Base-by-base conservation (phyloP, 2,888 invertebrate genomes). In the Temnothorax unifasciatus region DNA sequence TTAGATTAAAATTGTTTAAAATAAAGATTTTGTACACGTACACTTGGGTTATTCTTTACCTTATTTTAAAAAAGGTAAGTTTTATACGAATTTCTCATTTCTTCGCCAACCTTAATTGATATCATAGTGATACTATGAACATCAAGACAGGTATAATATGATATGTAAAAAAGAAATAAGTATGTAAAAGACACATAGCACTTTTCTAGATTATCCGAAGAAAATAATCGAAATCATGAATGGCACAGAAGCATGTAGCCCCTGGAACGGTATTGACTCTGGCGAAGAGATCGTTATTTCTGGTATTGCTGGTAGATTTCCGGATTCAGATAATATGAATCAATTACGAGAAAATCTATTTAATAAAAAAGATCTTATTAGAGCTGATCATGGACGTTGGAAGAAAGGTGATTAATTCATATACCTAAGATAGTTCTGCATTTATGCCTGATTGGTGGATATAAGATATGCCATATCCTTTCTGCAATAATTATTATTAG, bases 231-330 rank as follows among this genome's bases (percentile, higher is more conserved):
- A 29, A 18, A 68, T 18, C 9, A 50, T 50, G 68, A 5, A 61
- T 38, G 3, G 0, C 3, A 38, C 3, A 50, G 9, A 18, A 68
- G 11, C 18, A 50, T n/a, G 3, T 61, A n/a, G 1, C 1, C 9
- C 34, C n/a, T 61, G 61, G 61, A n/a, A 68, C 11, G 18, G 5
- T 29, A 5, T 50, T 50, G 29, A 66, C 1, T 44, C 88, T 0
- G 87, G 82, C 0, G 87, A 91, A 3, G 97, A 97, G 92, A 95
- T 97, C 52, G 96, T 96, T 83, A 96, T 97, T 91, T 95, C 96
- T 44, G 97, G 97, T 0, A 95, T 97, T 13, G 95, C 97, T 0
- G 97, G 97, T 0, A 95, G 97, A 92, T 97, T 97, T 94, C 98
- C 98, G 0, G 97, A 97, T 91, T 97, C 97, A 0, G 96, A 97